Evolutionary conservation across 1,140 invertebrate genomes (phyloP).

Genomic region (Spodoptera frugiperda): DNA sequence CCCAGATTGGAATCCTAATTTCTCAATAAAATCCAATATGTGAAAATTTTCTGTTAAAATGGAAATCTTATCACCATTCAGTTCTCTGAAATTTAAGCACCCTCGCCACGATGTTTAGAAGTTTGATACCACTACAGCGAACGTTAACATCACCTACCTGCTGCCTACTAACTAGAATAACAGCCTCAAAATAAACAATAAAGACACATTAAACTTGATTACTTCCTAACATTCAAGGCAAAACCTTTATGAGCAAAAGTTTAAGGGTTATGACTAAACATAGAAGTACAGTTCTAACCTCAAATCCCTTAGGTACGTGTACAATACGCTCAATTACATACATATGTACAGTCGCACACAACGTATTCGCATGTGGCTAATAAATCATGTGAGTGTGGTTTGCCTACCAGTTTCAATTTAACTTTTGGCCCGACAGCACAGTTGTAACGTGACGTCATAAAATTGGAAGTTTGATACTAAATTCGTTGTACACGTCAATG

Average conservation of each 20-base stretch:
- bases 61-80: no score
- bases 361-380: conserved; percentile 58
- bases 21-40: no score
- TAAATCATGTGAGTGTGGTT: conserved; percentile 66
- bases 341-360: conserved; percentile 30
- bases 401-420: conserved; percentile 67
- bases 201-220: neutral
- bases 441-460: conserved; percentile 56
- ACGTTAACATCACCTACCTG: no score
- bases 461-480: conserved; percentile 51
- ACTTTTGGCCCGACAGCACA: conserved; percentile 55
- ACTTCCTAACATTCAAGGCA: conserved; percentile 1
- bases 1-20: no score
- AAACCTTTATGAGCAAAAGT: conserved; percentile 43
- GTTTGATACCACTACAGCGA: no score
- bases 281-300: conserved; percentile 30
- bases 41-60: no score
- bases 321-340: conserved; percentile 53
- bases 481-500: conserved; percentile 45
- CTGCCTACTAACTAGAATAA: neutral
- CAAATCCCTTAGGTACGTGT: conserved; percentile 36
- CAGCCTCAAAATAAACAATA: conserved; percentile 1
- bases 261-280: conserved; percentile 26
- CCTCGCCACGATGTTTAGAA: no score
- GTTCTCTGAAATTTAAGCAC: no score